Evolutionary conservation across 2,113 vertebrate species (phyloP).

Genomic region (Sus scrofa): DNA sequence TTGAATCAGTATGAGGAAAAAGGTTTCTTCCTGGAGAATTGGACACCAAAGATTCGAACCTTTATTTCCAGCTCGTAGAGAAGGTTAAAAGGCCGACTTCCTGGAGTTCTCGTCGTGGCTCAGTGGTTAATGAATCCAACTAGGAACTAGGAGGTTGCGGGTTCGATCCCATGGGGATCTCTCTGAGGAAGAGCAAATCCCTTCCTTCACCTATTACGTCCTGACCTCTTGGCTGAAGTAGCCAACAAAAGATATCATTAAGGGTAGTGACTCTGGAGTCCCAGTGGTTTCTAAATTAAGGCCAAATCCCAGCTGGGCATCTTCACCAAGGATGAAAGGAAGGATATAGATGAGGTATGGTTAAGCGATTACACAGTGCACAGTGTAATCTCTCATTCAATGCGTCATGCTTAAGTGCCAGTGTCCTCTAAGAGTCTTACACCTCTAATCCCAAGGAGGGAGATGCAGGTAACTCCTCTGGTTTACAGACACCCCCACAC

Average conservation of each 20-base stretch:
- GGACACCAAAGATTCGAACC: not conserved
- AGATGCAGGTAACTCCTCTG: not conserved
- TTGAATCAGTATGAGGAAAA: not conserved
- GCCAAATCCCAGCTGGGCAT: constrained; percentile 12
- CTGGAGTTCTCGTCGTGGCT: too few relatives aligned
- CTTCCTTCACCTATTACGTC: not conserved
- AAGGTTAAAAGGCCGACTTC: not conserved
- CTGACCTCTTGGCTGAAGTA: not conserved
- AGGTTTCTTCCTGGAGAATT: not conserved
- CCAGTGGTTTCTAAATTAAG: constrained; percentile 20
- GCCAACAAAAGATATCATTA: not conserved
- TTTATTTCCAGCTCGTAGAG: not conserved
- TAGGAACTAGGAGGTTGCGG: too few relatives aligned
- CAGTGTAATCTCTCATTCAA: constrained; percentile 47
- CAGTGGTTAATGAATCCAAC: too few relatives aligned
- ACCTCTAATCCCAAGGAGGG: not conserved
- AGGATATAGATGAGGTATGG: not conserved
- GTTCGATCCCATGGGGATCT: too few relatives aligned
- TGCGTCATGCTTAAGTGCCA: not conserved
- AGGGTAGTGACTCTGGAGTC: not conserved
- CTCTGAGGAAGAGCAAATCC: not conserved
- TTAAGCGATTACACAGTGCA: not conserved
- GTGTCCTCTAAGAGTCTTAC: not conserved
- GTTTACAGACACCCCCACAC: not conserved
- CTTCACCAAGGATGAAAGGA: not conserved